Percentiles rank a stretch among this genome's conserved stretches.
Evolutionary conservation across 1,140 invertebrate genomes (phyloP).

Genomic region (Drosophila nebulosa): DNA sequence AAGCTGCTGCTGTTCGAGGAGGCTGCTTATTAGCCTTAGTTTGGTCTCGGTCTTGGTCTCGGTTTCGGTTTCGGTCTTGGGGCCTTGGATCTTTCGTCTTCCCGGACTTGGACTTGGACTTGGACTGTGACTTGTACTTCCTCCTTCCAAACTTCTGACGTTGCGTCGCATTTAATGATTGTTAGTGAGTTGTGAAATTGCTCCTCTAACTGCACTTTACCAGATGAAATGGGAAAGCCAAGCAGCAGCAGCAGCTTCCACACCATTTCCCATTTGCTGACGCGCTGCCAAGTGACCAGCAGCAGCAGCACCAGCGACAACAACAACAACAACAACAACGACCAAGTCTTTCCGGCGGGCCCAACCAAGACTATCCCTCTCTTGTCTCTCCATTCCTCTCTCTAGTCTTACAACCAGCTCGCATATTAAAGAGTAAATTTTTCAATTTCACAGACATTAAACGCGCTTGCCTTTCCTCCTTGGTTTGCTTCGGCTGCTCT

Average conservation of each 20-base stretch:
- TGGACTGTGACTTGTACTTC: not conserved
- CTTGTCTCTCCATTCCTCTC: not conserved
- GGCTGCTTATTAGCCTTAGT: slow-evolving; percentile 69
- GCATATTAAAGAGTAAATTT: slow-evolving; percentile 79
- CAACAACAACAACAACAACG: slow-evolving; percentile 42
- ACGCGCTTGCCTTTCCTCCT: slow-evolving; percentile 54
- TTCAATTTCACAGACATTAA: slow-evolving; percentile 79
- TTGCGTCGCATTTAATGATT: slow-evolving; percentile 69
- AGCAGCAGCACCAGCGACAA: not conserved
- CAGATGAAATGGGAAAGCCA: slow-evolving; percentile 35
- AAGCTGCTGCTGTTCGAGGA: slow-evolving; percentile 45
- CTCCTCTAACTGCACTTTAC: slow-evolving; percentile 74
- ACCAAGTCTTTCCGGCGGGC: slow-evolving; percentile 67
- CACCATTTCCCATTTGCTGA: slow-evolving; percentile 55
- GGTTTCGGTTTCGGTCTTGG: not conserved
- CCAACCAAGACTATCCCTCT: not conserved
- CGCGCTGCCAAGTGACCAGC: slow-evolving; percentile 25
- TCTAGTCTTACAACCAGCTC: slow-evolving; percentile 47
- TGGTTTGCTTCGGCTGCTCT: not conserved
- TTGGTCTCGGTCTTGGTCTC: not conserved
- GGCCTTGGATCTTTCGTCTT: too few species aligned
- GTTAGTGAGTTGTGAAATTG: slow-evolving; percentile 79
- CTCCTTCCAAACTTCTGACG: slow-evolving; percentile 24
- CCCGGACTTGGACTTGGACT: not conserved
- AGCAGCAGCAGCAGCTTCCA: slow-evolving; percentile 66